Evolutionary conservation across 2,797 vertebrate species (phyloP), one percentile per base, ranked within the genome.

Genomic region (Fratercula arctica): DNA sequence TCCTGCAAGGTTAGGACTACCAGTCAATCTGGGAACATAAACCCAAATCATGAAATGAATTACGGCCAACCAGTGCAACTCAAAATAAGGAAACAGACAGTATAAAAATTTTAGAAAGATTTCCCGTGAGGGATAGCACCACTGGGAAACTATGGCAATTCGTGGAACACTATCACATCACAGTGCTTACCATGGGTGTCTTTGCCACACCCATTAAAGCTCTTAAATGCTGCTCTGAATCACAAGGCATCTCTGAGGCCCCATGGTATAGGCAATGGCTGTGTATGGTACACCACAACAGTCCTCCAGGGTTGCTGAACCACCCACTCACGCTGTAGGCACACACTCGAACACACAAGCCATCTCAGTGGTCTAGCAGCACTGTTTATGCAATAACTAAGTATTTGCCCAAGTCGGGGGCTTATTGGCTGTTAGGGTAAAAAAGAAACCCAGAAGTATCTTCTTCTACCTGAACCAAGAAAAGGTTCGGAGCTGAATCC

Each of bases 401-500:
- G 14, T 45, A 77, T 74, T 89, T 0, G 0, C 10, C 24, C 6
- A 0, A 75, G 11, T 41, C 10, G 16, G 20, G 26, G 26, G 19
- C 20, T 87, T 85, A 73, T 45, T 10, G 4, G 19, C 16, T 77
- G 17, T 64, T n/a, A 66, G 14, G 19, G 20, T 90, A 25, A 78
- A 73, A 91, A 68, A 20, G 25, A 23, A 6, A 2, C 2, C 2
- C 31, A 48, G 11, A 26, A 82, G 6, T 23, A 37, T 23, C 8
- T 35, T 78, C 72, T 89, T 72, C 64, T 2, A 10, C 4, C 54
- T 45, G 64, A 94, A 79, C 21, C 10, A 80, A 61, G 26, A 35
- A 81, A 56, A 93, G 8, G 26, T 43, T 61, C 69, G 29, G 31
- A 91, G 23, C 23, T 73, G 70, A 96, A 91, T 83, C 61, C 67